phyloP scores from a whole-genome alignment of 2,113 vertebrate species.

The Campylomormyrus tamandua region DNA sequence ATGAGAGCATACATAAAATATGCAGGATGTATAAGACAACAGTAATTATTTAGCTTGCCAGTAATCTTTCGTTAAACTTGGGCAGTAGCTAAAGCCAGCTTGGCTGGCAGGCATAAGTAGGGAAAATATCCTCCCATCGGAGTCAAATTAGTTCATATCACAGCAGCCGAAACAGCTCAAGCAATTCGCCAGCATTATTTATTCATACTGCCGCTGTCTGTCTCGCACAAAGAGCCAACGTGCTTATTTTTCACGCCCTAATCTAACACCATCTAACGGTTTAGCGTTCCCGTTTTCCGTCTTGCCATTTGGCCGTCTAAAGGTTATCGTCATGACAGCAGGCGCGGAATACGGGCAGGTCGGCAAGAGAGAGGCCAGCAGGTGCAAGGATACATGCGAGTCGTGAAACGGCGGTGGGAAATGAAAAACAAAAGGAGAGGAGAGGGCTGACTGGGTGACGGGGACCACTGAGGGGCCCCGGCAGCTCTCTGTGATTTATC shows the following conservation, averaged over 20 bases:
- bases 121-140: slow-evolving; percentile 46
- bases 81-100: slow-evolving; percentile 42
- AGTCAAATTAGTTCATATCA: slow-evolving; percentile 42
- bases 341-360: slow-evolving; percentile 19
- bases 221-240: slow-evolving; percentile 29
- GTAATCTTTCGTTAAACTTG: slow-evolving; percentile 64
- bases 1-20: slow-evolving; percentile 64
- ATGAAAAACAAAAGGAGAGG: slow-evolving; percentile 49
- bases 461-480: slow-evolving; percentile 60
- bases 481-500: slow-evolving; percentile 70
- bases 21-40: slow-evolving; percentile 56
- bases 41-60: slow-evolving; percentile 64
- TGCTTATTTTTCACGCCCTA: slow-evolving; percentile 9
- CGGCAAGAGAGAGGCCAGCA: slow-evolving; percentile 49
- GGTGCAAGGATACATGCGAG: slow-evolving; percentile 62
- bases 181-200: slow-evolving; percentile 52
- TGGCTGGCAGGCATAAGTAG: slow-evolving; percentile 37
- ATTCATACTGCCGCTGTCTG: slow-evolving; percentile 48
- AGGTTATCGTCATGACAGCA: slow-evolving; percentile 19
- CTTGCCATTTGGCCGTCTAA: slow-evolving; percentile 32
- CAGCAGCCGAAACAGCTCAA: slow-evolving; percentile 39
- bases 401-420: slow-evolving; percentile 51
- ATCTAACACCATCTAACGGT: slow-evolving; percentile 45
- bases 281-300: slow-evolving; percentile 12
- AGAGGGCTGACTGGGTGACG: slow-evolving; percentile 42